Percentiles rank a stretch among this genome's conserved stretches.
Evolutionary conservation across 2,797 vertebrate species (phyloP).

Genomic region (Threskiornis aethiopicus): DNA sequence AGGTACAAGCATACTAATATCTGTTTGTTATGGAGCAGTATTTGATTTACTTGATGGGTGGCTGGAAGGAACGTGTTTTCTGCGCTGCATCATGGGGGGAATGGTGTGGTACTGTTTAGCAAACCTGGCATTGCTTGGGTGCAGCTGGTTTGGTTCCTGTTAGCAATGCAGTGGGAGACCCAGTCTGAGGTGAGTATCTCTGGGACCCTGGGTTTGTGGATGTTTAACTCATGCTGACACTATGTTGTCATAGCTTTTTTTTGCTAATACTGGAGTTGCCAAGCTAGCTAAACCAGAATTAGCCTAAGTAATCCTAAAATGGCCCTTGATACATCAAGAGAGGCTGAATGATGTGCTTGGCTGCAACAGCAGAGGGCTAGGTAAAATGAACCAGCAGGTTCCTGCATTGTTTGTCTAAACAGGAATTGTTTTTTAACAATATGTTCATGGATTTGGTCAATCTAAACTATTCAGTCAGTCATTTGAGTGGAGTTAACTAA

Average conservation of each 20-base stretch:
- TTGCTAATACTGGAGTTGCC: not conserved
- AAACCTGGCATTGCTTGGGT: not conserved
- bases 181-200: not conserved
- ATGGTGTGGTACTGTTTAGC: accelerated
- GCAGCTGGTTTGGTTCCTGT: not conserved
- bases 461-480: not conserved
- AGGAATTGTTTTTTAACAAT: not conserved
- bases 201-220: too few relatives aligned
- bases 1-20: not conserved
- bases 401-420: not conserved
- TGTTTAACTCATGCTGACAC: not conserved
- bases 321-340: not conserved
- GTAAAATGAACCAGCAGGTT: not conserved
- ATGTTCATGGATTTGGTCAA: not conserved
- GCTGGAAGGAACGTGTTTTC: not conserved
- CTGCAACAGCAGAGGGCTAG: not conserved
- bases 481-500: not conserved
- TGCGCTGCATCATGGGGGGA: accelerated
- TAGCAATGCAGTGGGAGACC: not conserved
- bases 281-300: not conserved
- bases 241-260: not conserved
- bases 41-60: not conserved
- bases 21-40: not conserved
- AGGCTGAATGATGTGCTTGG: not conserved
- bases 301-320: not conserved